Evolutionary conservation across 2,113 vertebrate species (phyloP).

Genomic region (Lethenteron reissneri): DNA sequence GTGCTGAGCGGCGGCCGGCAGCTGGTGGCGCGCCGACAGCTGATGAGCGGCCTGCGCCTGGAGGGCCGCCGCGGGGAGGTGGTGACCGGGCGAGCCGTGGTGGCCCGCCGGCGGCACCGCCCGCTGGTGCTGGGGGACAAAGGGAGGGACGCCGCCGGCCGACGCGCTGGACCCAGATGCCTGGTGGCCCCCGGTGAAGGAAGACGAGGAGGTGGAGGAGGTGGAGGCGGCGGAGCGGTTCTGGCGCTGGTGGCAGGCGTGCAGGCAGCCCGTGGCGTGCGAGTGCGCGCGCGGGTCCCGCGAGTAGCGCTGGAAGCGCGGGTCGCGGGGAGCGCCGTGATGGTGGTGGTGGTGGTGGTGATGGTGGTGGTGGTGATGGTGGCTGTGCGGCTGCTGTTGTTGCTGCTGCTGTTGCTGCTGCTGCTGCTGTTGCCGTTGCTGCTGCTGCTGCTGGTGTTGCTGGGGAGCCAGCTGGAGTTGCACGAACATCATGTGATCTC

Average conservation of each 20-base stretch:
- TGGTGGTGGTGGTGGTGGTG: background rate
- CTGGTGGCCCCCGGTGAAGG: constrained; percentile 17
- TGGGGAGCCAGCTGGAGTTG: constrained; percentile 87
- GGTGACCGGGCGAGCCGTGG: constrained; percentile 15
- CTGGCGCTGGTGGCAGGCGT: constrained; percentile 17
- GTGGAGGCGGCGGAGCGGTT: constrained; percentile 19
- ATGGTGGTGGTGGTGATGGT: background rate
- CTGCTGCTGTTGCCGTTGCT: constrained; percentile 46
- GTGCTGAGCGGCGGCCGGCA: constrained; percentile 30
- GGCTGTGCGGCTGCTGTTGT: no score
- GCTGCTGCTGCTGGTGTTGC: constrained; percentile 48
- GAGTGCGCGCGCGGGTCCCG: constrained; percentile 14
- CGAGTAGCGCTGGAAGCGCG: constrained; percentile 10
- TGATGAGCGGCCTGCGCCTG: no score
- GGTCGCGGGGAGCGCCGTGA: constrained; percentile 17
- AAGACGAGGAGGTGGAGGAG: constrained; percentile 19
- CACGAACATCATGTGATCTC: constrained; percentile 99
- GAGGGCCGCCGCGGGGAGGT: constrained; percentile 23
- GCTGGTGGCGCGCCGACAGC: no score
- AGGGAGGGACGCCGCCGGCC: constrained; percentile 17
- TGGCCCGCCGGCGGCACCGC: constrained; percentile 13
- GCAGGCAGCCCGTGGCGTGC: constrained; percentile 10
- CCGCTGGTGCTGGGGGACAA: constrained; percentile 17
- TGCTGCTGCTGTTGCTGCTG: constrained; percentile 20
- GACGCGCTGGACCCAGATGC: constrained; percentile 19